Base-by-base conservation (phyloP, 2,797 vertebrate genomes). In the Acanthurus leucopareius region DNA sequence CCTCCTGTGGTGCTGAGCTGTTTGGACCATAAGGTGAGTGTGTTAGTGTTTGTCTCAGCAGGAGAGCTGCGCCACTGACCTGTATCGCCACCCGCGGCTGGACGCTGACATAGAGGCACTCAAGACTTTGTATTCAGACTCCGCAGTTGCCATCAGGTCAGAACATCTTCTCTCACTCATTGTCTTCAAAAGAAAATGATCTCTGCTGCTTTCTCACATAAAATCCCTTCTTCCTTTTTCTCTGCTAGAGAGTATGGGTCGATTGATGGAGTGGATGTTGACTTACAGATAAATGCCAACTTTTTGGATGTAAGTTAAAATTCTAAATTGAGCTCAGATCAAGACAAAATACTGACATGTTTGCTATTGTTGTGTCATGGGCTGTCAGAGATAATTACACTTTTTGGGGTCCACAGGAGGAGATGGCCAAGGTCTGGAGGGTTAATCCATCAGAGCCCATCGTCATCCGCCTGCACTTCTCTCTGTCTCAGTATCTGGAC, bases 401-500 rank as follows among this genome's bases (percentile, higher is more conserved):
- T 56, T 22, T 82, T 19, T 78, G 52, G 22, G 53, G 62, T 71
- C 78, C 54, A 49, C 88, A 99, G 98, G 96, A 96, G 87, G 96
- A 97, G 84, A 96, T 97, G 80, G 96, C 97, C 1, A 96, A 95
- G 2, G 96, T 97, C 5, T 99, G 98, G 97, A 96, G 96, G 90
- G 96, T 99, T 86, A 95, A 97, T 75, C 94, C 95, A 72, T 96
- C 95, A 11, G 97, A 99, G 87, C 97, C 97, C 57, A 96, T 99
- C 4, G 82, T 98, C 62, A 92, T 99, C 64, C 96, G 97, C 49
- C 93, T 99, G 66, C 95, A 96, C 80, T 97, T 99, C 88, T 98
- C 97, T 71, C 94, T 96, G 54, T 98, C 97, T 69, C 97, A 97
- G 91, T 99, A 99, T 89, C 94, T 99, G 51, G 96, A 98, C 92